Base-by-base conservation (phyloP, 2,113 vertebrate species). In the Amblyornis subalaris region DNA sequence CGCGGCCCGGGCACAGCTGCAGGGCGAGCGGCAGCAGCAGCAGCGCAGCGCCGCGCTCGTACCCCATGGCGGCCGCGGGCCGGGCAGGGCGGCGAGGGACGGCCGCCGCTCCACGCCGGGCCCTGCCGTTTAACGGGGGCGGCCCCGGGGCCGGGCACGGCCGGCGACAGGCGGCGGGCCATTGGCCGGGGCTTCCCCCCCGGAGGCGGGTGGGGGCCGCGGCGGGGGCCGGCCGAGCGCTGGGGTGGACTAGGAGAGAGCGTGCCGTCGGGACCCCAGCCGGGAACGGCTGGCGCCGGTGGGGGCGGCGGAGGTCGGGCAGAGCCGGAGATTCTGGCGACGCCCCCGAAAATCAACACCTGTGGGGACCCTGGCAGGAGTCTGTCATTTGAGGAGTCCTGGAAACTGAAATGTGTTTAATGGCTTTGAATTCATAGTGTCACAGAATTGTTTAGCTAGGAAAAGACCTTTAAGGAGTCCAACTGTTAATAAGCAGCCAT, bases 11-110 rank as follows among this genome's bases (percentile, higher is more conserved):
- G 91, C 96, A 93, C 9, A 98, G 96, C 94, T 97, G 98, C 86
- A 98, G 97, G 88, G 98, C 93, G 76, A 98, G 86, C 95, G 98
- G 98, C 96, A 97, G 94, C 69, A 98, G 93, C 77, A 82, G 48
- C 65, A 81, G 53, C 1, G 87, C 45, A 42, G 79, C 38, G 14
- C 78, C 81, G 77, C 94, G 92, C 95, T 89, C 89, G 44, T 38
- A 77, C 76, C 87, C 75, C 92, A 80, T 78, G 48, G 54, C 64
- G 42, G 42, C 48, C 31, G 24, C 50, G 14, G 47, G 35, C 50
- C 38, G 44, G 48, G 28, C 25, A 14, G 44, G 54, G n/a, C 45
- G 19, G 60, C 35, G 17, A 36, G 21, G 25, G n/a, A 87, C 48
- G 22, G 57, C 78, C 26, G 5, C 12, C n/a, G 1, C 65, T 42